Evolutionary conservation across 2,113 vertebrate genomes (phyloP).

Genomic region (Bothrops jararaca): DNA sequence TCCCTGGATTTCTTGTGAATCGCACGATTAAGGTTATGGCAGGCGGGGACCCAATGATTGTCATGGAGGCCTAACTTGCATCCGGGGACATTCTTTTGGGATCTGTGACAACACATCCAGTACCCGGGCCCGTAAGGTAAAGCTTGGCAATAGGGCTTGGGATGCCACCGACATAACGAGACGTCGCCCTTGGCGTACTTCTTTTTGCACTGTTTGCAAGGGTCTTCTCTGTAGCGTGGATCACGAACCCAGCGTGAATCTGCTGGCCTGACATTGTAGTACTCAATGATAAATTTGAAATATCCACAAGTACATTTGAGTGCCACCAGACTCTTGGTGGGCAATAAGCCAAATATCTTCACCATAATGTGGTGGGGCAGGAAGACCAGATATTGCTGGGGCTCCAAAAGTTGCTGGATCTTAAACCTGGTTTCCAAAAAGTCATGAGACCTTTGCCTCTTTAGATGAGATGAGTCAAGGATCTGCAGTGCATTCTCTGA

Average conservation of each 20-base stretch:
- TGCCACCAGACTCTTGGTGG: slow-evolving; percentile 85
- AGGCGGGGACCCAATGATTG: slow-evolving; percentile 93
- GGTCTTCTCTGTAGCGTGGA: slow-evolving; percentile 91
- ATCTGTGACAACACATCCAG: slow-evolving; percentile 94
- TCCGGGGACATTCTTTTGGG: slow-evolving; percentile 84
- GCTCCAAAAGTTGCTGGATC: slow-evolving; percentile 90
- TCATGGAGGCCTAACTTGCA: slow-evolving; percentile 94
- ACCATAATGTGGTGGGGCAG: slow-evolving; percentile 92
- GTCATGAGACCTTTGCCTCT: slow-evolving; percentile 78
- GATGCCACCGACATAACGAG: slow-evolving; percentile 93
- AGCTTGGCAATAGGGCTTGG: slow-evolving; percentile 94
- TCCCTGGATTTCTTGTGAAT: slow-evolving; percentile 79
- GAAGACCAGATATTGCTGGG: slow-evolving; percentile 85
- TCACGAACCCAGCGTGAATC: slow-evolving; percentile 95
- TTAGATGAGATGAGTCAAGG: slow-evolving; percentile 65
- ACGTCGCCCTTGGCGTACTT: slow-evolving; percentile 87
- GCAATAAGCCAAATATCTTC: slow-evolving; percentile 84
- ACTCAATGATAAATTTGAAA: slow-evolving; percentile 88
- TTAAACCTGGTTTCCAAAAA: slow-evolving; percentile 88
- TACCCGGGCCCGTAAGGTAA: slow-evolving; percentile 90
- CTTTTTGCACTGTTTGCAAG: slow-evolving; percentile 96
- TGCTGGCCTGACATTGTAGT: slow-evolving; percentile 86
- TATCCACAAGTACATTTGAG: slow-evolving; percentile 92
- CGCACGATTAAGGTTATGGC: slow-evolving; percentile 86
- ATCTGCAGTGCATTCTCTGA: slow-evolving; percentile 48